phyloP scores from a whole-genome alignment of 2,888 invertebrate genomes.

The Fragum sueziense region DNA sequence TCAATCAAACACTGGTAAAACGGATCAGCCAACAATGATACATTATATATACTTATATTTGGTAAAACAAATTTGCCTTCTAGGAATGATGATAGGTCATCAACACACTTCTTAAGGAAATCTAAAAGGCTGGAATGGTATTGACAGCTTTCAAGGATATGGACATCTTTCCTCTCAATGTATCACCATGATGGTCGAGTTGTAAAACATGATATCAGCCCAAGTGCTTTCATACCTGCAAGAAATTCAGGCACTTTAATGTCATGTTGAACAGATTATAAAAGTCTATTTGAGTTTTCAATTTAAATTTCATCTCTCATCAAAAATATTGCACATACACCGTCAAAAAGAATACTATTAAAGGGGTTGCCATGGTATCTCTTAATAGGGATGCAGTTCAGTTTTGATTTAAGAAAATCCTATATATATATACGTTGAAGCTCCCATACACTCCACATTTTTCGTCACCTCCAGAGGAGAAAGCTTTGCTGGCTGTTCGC shows the following conservation, averaged over 20 bases:
- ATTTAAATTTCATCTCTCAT: slow-evolving; percentile 26
- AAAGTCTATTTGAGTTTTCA: slow-evolving; percentile 40
- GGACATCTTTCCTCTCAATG: slow-evolving; percentile 17
- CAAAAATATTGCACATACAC: slow-evolving; percentile 41
- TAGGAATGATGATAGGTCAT: neutral
- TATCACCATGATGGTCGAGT: slow-evolving; percentile 43
- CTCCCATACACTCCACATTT: slow-evolving; percentile 35
- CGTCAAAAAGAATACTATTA: slow-evolving; percentile 44
- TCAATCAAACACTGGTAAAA: slow-evolving; percentile 11
- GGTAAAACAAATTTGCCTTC: slow-evolving; percentile 10
- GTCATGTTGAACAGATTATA: slow-evolving; percentile 38
- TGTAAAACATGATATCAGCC: slow-evolving; percentile 40
- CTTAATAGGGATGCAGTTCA: slow-evolving; percentile 31
- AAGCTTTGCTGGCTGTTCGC: slow-evolving; percentile 32
- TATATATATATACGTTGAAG: slow-evolving; percentile 35
- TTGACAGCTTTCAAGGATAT: slow-evolving; percentile 28
- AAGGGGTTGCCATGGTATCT: slow-evolving; percentile 46
- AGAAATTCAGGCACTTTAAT: slow-evolving; percentile 42
- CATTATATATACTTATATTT: neutral
- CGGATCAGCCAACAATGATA: neutral
- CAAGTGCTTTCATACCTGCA: slow-evolving; percentile 52
- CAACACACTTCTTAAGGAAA: slow-evolving; percentile 16
- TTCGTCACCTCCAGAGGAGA: slow-evolving; percentile 45
- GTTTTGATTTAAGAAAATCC: slow-evolving; percentile 27
- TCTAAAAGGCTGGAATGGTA: slow-evolving; percentile 27